Base-by-base conservation (phyloP, 2,888 invertebrate genomes). In the Prenolepis imparis region DNA sequence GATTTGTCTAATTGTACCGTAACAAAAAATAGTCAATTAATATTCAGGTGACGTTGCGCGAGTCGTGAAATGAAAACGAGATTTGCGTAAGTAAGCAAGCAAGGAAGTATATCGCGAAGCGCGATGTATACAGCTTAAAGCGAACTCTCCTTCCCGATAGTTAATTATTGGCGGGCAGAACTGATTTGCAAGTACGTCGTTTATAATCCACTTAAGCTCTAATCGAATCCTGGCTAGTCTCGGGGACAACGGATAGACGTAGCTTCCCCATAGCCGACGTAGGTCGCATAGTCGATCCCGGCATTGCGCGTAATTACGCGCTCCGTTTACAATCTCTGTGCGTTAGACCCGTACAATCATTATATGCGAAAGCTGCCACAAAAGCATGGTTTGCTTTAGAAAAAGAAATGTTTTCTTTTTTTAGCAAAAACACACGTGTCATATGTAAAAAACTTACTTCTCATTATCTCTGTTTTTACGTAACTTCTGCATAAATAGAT, bases 171-270 rank as follows among this genome's bases (percentile, higher is more conserved):
- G 78, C 83, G 87, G 88, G 86, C 85, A 89, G 82, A 89, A 88
- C 90, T 90, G 90, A 90, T 90, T 90, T 90, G 90, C 90, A 90
- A 90, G 90, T 90, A 88, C 90, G 90, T 87, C 90, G 88, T 90
- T 90, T 90, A 90, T 90, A 90, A 90, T 90, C 90, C 90, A 90
- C 90, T 90, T 89, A 89, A 85, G 87, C 83, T 85, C 86, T 90
- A 88, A 90, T 90, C 90, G 90, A 90, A 90, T 90, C 83, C 87
- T 82, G 87, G 88, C 86, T 77, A 83, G 77, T 74, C 67, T 84
- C 88, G 81, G 66, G 72, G 83, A 88, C 86, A 84, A 89, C 81
- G 83, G 86, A 84, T 88, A 86, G 87, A 86, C 88, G 85, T 83
- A 57, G 77, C 48, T 68, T 77, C 63, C 41, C 59, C 32, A 59